These are phyloP conservation scores for Drosophila macrospina DNA, from an alignment of 2,888 invertebrate species.

Conservation along the genomic window DNA sequence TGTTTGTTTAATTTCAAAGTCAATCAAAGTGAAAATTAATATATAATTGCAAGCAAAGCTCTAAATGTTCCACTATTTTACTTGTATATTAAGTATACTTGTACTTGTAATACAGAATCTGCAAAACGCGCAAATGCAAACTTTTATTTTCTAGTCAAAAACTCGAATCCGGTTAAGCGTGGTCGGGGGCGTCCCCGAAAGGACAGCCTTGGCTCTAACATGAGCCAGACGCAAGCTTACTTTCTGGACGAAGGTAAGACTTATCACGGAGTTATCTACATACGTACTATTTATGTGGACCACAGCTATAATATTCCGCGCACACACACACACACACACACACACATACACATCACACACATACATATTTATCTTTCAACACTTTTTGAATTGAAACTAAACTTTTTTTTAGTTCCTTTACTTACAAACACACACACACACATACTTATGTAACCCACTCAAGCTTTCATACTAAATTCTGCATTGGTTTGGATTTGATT, in stretches of 20 bases:
- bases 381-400: background rate
- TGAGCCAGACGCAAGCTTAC: conserved; percentile 88
- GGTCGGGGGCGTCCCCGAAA: conserved; percentile 87
- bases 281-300: conserved; percentile 45
- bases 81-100: conserved; percentile 27
- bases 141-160: conserved; percentile 84
- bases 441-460: conserved; percentile 23
- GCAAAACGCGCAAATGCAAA: conserved; percentile 42
- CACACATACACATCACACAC: conserved; percentile 5
- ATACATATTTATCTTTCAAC: conserved; percentile 1
- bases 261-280: conserved; percentile 48
- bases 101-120: conserved; percentile 19
- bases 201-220: conserved; percentile 86
- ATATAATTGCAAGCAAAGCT: conserved; percentile 52
- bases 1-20: conserved; percentile 21
- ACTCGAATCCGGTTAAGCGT: conserved; percentile 86
- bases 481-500: conserved; percentile 37
- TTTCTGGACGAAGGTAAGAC: conserved; percentile 90
- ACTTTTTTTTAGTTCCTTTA: background rate
- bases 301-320: conserved; percentile 40
- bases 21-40: conserved; percentile 7
- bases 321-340: conserved; percentile 31
- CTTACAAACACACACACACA: conserved; percentile 11
- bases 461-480: conserved; percentile 46
- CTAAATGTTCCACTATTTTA: conserved; percentile 38